phyloP scores from a whole-genome alignment of 2,113 vertebrate genomes.

The Circaetus cinerascens region DNA sequence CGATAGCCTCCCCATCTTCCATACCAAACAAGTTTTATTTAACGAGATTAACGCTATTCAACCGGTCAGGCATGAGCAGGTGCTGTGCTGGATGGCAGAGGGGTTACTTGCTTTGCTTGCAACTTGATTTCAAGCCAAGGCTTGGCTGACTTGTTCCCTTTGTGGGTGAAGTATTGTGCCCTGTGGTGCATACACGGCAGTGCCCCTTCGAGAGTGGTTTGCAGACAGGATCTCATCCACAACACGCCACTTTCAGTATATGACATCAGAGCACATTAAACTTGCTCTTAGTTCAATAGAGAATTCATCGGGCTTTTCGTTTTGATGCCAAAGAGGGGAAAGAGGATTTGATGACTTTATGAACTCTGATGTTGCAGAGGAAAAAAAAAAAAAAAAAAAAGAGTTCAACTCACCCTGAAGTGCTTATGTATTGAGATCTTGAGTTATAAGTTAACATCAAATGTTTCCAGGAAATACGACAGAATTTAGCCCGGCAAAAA shows the following conservation, averaged over 20 bases:
- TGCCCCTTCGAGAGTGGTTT: background rate
- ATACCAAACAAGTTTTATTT: accelerated
- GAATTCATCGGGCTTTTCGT: background rate
- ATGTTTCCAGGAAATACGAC: background rate
- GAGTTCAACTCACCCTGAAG: background rate
- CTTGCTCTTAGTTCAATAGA: background rate
- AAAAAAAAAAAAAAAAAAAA: background rate
- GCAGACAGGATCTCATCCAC: background rate
- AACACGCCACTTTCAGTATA: background rate
- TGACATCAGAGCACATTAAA: background rate
- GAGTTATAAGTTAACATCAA: background rate
- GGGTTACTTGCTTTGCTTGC: background rate
- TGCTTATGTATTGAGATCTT: background rate
- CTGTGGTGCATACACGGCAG: accelerated
- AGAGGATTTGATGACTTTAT: background rate
- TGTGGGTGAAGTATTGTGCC: background rate
- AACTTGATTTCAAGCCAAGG: background rate
- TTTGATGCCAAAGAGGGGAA: background rate
- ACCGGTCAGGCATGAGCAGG: accelerated
- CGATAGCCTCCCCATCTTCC: background rate
- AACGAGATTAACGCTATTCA: accelerated
- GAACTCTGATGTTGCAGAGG: background rate
- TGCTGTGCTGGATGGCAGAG: background rate
- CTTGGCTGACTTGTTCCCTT: background rate
- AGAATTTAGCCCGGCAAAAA: background rate